These are phyloP conservation scores for Polyommatus iphigenia DNA, from an alignment of 2,888 invertebrate species.

Conservation along the genomic window DNA sequence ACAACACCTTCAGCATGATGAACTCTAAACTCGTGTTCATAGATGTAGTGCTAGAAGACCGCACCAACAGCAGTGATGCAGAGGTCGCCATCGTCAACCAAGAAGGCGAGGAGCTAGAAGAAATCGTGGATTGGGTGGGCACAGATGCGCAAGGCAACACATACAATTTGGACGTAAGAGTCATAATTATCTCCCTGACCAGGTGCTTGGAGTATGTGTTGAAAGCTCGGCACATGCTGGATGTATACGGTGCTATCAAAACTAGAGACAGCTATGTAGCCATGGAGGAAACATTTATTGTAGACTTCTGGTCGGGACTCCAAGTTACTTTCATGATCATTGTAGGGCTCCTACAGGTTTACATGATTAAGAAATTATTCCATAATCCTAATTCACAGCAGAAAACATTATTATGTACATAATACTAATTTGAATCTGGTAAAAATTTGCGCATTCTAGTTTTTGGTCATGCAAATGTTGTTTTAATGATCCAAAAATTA, in stretches of 20 bases:
- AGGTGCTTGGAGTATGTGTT: constrained; percentile 82
- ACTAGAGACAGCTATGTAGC: constrained; percentile 90
- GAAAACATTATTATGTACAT: background rate
- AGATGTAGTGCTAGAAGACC: constrained; percentile 84
- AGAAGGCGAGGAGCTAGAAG: constrained; percentile 57
- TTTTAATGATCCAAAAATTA: background rate
- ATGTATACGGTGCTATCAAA: constrained; percentile 85
- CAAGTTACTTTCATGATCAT: constrained; percentile 86
- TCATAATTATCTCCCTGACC: constrained; percentile 82
- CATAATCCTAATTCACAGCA: constrained; percentile 37
- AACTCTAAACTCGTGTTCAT: constrained; percentile 91
- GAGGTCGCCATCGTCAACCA: constrained; percentile 45
- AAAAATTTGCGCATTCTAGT: background rate
- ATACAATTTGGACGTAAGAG: constrained; percentile 69
- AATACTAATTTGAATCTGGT: constrained; percentile 1
- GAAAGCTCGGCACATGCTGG: constrained; percentile 83
- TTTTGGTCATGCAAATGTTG: background rate
- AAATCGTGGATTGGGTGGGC: constrained; percentile 63
- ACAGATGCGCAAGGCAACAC: constrained; percentile 50
- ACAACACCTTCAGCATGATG: constrained; percentile 90
- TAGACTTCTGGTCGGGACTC: constrained; percentile 88
- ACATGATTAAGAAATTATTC: constrained; percentile 85
- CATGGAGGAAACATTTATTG: constrained; percentile 88
- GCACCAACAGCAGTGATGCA: constrained; percentile 61
- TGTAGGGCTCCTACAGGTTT: constrained; percentile 87